Conservation (phyloP, 1,140 invertebrate genomes). For the Chrysomallon squamiferum region DNA sequence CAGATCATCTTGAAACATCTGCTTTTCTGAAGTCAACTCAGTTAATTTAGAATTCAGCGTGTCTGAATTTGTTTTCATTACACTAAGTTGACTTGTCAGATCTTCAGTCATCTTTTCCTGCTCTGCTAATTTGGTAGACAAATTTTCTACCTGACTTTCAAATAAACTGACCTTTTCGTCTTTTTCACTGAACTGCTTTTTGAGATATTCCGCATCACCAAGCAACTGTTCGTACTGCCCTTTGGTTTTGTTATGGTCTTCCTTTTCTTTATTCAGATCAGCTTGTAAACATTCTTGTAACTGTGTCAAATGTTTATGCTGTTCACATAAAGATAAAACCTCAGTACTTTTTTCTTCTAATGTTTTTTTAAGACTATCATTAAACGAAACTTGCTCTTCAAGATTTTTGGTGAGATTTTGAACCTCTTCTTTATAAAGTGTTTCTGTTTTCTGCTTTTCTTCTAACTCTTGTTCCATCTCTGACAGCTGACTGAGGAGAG, state of each 20-base stretch:
- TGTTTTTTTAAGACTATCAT: background rate
- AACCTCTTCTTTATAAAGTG: conserved; percentile 9
- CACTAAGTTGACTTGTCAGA: background rate
- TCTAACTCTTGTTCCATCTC: conserved; percentile 38
- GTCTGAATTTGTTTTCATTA: background rate
- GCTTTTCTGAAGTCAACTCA: background rate
- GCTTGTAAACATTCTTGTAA: background rate
- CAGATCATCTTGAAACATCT: conserved; percentile 6
- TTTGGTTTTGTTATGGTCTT: background rate
- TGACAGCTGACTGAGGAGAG: conserved; percentile 32
- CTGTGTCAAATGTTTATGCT: background rate
- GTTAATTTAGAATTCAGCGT: background rate
- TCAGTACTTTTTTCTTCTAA: conserved; percentile 1
- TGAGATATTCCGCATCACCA: background rate
- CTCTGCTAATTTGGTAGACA: background rate
- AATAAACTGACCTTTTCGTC: background rate
- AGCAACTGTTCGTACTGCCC: background rate
- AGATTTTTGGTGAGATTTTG: conserved; percentile 22
- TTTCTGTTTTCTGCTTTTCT: conserved; percentile 18
- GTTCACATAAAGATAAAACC: background rate
- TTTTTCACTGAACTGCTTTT: conserved; percentile 2
- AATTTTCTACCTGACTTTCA: background rate
- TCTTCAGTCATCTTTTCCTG: background rate
- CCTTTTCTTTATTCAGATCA: conserved; percentile 2
- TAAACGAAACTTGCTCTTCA: conserved; percentile 1